A percentile compares a stretch with the other conserved stretches of the same genome.
Conservation (phyloP, 2,888 invertebrate genomes). For the Cephalotes varians region DNA sequence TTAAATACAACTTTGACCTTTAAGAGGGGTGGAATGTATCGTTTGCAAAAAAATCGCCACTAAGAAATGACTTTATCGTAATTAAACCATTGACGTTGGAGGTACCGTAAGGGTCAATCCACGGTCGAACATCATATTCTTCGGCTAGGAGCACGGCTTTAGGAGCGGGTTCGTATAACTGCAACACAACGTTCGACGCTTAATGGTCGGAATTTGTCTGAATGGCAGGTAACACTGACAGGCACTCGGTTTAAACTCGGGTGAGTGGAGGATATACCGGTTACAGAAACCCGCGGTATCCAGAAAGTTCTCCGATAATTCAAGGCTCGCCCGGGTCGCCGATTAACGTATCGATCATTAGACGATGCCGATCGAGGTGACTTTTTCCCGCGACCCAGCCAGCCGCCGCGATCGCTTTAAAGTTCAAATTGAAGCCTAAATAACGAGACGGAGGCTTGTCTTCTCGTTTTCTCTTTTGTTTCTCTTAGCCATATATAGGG, state of each 20-base stretch:
- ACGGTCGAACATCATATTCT: constrained; percentile 67
- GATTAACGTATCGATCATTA: constrained; percentile 59
- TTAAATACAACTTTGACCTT: constrained; percentile 65
- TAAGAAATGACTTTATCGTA: constrained; percentile 69
- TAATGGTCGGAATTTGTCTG: constrained; percentile 79
- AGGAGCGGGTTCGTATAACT: constrained; percentile 54
- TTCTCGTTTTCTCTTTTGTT: constrained; percentile 4
- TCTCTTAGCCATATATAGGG: background rate
- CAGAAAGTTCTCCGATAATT: constrained; percentile 46
- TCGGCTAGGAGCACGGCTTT: constrained; percentile 50
- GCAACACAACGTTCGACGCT: constrained; percentile 71
- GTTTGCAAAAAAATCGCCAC: constrained; percentile 25
- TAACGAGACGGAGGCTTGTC: constrained; percentile 15
- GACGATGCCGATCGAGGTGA: constrained; percentile 48
- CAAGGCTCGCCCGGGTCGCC: constrained; percentile 60
- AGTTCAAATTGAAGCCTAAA: constrained; percentile 46
- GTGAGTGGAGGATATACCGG: constrained; percentile 47
- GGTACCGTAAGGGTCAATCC: constrained; percentile 75
- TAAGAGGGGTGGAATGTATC: constrained; percentile 65
- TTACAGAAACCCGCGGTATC: constrained; percentile 49
- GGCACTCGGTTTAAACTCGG: constrained; percentile 52
- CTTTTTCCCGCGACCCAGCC: constrained; percentile 48
- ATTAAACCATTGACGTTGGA: constrained; percentile 74
- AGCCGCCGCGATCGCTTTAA: constrained; percentile 42
- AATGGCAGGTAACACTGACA: constrained; percentile 73